Evolutionary conservation across 2,113 vertebrate genomes (phyloP).

Genomic region (Seriola aureovittata): DNA sequence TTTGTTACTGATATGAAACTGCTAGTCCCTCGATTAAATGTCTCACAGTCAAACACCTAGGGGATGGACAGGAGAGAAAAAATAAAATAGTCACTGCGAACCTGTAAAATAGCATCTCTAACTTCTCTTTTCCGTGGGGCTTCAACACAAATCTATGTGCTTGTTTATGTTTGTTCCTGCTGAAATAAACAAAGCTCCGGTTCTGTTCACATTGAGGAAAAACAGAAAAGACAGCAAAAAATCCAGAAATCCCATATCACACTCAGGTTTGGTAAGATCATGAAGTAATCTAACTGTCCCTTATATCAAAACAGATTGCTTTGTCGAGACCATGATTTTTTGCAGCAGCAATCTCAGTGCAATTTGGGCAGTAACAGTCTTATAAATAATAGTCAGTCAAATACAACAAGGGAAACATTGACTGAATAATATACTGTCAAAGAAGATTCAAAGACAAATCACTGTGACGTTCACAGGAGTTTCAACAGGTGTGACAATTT

Average conservation of each 20-base stretch:
- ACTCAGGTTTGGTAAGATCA: constrained; percentile 82
- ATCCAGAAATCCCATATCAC: constrained; percentile 78
- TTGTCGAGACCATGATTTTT: constrained; percentile 77
- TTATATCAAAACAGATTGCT: constrained; percentile 84
- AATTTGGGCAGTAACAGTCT: constrained; percentile 36
- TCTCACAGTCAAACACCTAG: constrained; percentile 99
- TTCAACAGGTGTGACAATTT: constrained; percentile 29
- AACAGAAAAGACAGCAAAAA: constrained; percentile 82
- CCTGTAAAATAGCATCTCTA: constrained; percentile 99
- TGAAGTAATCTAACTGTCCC: constrained; percentile 81
- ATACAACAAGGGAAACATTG: constrained; percentile 48
- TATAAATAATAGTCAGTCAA: constrained; percentile 58
- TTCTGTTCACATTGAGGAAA: constrained; percentile 84
- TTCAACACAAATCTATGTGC: constrained; percentile 90
- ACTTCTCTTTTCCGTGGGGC: constrained; percentile 90
- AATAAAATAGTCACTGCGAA: constrained; percentile 94
- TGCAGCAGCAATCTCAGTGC: constrained; percentile 50
- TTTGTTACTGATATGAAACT: constrained; percentile 99
- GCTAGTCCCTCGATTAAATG: constrained; percentile 99
- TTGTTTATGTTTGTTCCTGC: constrained; percentile 89
- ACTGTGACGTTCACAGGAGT: constrained; percentile 18
- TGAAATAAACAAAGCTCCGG: constrained; percentile 93
- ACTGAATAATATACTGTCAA: constrained; percentile 56
- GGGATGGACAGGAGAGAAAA: constrained; percentile 94
- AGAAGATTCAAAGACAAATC: constrained; percentile 57